Percentiles rank a stretch among this genome's conserved stretches.
phyloP scores from a whole-genome alignment of 2,113 vertebrate species.

The Carollia perspicillata region DNA sequence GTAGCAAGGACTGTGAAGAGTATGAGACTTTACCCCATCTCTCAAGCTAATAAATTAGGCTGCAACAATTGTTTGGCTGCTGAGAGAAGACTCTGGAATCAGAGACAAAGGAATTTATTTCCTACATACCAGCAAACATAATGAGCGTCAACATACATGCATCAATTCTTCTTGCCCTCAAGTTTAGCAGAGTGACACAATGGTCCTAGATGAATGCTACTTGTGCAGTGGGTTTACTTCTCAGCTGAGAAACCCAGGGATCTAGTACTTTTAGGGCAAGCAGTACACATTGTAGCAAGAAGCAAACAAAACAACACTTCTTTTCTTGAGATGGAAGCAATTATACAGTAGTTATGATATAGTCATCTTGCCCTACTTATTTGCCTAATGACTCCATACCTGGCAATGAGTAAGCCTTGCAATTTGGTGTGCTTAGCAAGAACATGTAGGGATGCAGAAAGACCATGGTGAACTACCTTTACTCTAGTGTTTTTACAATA shows the following conservation, averaged over 20 bases:
- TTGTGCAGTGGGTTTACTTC: not conserved
- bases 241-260: not conserved
- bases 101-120: not conserved
- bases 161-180: not conserved
- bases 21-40: not conserved
- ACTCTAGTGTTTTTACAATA: not conserved
- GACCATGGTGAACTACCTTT: not conserved
- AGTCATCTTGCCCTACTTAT: not conserved
- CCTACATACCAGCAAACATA: not conserved
- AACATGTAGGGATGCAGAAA: not conserved
- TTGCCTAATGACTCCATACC: not conserved
- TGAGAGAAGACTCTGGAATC: not conserved
- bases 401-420: not conserved
- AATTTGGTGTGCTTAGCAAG: not conserved
- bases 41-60: not conserved
- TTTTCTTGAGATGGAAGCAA: not conserved
- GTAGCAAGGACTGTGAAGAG: not conserved
- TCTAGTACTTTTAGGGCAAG: not conserved
- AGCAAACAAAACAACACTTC: not conserved
- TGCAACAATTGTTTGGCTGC: not conserved
- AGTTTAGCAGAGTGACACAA: not conserved
- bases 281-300: not conserved
- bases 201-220: not conserved
- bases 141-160: not conserved
- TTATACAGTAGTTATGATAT: not conserved